Percentiles rank a stretch among this genome's conserved stretches.
Conservation (phyloP, 2,113 vertebrate genomes). For the Ictalurus furcatus region DNA sequence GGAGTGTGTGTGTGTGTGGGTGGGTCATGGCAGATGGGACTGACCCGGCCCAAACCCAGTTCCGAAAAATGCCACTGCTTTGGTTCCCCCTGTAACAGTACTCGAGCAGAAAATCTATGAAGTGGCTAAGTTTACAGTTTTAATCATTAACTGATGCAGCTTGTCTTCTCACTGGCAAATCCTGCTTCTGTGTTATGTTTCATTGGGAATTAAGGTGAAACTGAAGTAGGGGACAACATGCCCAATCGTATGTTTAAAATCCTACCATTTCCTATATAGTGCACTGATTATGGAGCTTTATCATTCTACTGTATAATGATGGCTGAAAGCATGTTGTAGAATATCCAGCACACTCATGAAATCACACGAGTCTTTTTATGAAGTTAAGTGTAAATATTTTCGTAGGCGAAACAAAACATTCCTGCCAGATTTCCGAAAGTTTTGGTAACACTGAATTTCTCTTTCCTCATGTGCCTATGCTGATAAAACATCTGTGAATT, state of each 20-base stretch:
- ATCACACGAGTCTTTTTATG: background rate
- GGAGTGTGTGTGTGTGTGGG: slow-evolving; percentile 52
- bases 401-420: background rate
- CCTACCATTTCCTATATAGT: background rate
- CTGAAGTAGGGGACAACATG: background rate
- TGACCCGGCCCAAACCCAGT: slow-evolving; percentile 42
- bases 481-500: background rate
- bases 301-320: background rate
- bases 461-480: background rate
- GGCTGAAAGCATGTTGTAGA: background rate
- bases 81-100: background rate
- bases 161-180: background rate
- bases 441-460: background rate
- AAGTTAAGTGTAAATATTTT: background rate
- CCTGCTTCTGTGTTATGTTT: background rate
- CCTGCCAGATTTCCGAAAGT: background rate
- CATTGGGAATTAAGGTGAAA: background rate
- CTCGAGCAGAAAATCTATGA: background rate
- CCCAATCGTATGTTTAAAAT: background rate
- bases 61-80: slow-evolving; percentile 19
- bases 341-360: background rate
- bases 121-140: background rate
- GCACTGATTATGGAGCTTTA: background rate
- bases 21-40: slow-evolving; percentile 48
- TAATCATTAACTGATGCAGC: background rate